Evolutionary conservation across 2,797 vertebrate genomes (phyloP).

Genomic region (Mionectes olivaceus): DNA sequence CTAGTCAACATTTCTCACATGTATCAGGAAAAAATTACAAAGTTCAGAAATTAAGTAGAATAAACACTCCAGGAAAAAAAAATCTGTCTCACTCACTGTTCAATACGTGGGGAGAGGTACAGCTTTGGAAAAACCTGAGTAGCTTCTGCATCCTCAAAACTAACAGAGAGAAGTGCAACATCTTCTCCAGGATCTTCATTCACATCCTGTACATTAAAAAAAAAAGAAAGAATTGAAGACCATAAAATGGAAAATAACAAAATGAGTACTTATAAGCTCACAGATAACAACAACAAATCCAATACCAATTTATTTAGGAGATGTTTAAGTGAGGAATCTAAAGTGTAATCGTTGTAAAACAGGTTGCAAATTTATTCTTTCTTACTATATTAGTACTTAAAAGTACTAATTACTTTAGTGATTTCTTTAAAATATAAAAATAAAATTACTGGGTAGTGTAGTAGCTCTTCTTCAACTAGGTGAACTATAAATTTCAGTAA

Average conservation of each 20-base stretch:
- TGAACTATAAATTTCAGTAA: background rate
- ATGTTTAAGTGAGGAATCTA: background rate
- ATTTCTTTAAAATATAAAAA: background rate
- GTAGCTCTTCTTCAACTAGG: background rate
- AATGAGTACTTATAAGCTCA: background rate
- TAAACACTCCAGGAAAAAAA: background rate
- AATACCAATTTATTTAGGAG: background rate
- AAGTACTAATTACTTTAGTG: background rate
- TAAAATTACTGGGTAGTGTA: background rate
- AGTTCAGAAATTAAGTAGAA: background rate
- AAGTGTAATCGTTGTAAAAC: background rate
- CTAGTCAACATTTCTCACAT: background rate
- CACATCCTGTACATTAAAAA: conserved; percentile 84
- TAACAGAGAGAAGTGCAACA: conserved; percentile 95
- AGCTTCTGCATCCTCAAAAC: conserved; percentile 96
- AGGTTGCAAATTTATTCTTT: background rate
- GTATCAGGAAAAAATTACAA: background rate
- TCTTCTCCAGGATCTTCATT: conserved; percentile 97
- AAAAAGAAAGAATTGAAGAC: background rate
- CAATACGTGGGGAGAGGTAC: conserved; percentile 95
- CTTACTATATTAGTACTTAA: background rate
- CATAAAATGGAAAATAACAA: conserved; percentile 4
- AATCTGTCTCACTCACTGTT: conserved; percentile 87
- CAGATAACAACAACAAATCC: background rate
- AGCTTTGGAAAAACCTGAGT: conserved; percentile 97